Base-by-base conservation (phyloP, 2,797 vertebrate genomes). In the Clarias laeviceps region DNA sequence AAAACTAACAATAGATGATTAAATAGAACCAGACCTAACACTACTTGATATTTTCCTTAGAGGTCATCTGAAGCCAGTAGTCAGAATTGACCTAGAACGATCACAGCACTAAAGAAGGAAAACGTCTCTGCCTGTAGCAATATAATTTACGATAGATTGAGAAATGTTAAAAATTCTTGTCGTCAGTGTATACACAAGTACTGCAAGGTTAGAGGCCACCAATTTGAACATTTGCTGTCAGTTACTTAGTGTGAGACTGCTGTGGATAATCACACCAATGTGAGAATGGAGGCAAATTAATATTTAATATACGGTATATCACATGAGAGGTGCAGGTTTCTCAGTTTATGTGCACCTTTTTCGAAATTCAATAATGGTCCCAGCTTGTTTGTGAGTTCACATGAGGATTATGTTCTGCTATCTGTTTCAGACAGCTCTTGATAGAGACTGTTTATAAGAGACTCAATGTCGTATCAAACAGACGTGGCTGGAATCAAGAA, bases 321-420 rank as follows among this genome's bases (percentile, higher is more conserved):
- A 62, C 61, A 77, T 62, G 59, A 84, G 40, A 74, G 45, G 66
- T 80, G 56, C 66, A 68, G 70, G 69, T 65, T 82, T 68, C 66
- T 34, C 56, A 77, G 66, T 15, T 83, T 57, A 79, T 72, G 37
- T 50, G n/a, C 34, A 62, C 24, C 56, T 83, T 64, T 24, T 50
- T 45, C 27, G 37, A 80, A 80, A 80, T 80, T 65, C n/a, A 80
- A 54, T 81, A 12, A 83, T 61, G 77, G 73, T 79, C 77, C 76
- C 73, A 82, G 84, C 86, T 84, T 88, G 87, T 86, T 88, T 88
- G 87, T 68, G 72, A 76, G 87, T 84, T 88, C 84, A 89, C 85
- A 85, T 85, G 82, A 62, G 76, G 82, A 80, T 77, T 80, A 84
- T 81, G 45, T 81, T 81, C 79, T 83, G 87, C 89, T 90, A 89